phyloP scores from a whole-genome alignment of 2,888 invertebrate species.

The Acheta domesticus region DNA sequence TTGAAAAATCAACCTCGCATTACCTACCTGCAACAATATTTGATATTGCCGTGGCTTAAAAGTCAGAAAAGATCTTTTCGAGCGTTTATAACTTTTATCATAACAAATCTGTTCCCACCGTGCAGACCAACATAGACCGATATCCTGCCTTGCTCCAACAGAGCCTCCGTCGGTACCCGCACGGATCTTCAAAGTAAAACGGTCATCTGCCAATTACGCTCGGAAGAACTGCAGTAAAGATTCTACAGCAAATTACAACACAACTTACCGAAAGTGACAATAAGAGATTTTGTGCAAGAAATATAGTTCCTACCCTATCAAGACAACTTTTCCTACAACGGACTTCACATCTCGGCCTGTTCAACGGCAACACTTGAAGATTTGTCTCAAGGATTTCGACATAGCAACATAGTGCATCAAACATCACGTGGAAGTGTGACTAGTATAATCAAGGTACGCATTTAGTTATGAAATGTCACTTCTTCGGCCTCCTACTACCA shows the following conservation, averaged over 20 bases:
- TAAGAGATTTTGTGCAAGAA: not conserved
- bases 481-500: no score
- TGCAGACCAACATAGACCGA: not conserved
- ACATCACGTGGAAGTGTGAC: no score
- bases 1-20: not conserved
- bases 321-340: not conserved
- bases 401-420: not conserved
- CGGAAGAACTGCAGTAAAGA: no score
- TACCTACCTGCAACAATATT: not conserved
- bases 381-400: not conserved
- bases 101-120: not conserved
- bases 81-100: not conserved
- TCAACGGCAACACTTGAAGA: not conserved
- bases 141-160: not conserved
- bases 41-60: not conserved
- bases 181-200: no score
- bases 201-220: no score
- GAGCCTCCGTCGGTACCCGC: not conserved
- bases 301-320: not conserved
- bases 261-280: slow-evolving; percentile 6
- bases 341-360: not conserved
- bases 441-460: no score
- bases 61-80: not conserved
- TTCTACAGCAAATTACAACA: not conserved
- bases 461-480: no score